Evolutionary conservation across 2,888 invertebrate species (phyloP).

Genomic region (Drosophila helvetica): DNA sequence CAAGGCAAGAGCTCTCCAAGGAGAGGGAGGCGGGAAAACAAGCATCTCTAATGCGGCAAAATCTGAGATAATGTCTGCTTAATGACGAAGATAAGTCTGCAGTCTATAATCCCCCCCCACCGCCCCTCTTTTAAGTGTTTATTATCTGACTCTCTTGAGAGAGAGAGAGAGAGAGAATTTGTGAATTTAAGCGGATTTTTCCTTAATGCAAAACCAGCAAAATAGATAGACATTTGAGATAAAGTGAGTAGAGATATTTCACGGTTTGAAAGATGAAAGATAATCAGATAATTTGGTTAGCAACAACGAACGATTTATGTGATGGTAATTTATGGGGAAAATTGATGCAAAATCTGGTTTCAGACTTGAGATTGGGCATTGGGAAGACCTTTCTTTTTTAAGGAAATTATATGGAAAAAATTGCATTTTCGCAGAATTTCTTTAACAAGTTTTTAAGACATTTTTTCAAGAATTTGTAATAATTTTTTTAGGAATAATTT

Average conservation of each 20-base stretch:
- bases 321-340: not conserved
- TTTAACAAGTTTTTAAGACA: no score
- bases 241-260: not conserved
- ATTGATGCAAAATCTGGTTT: not conserved
- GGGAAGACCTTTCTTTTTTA: not conserved
- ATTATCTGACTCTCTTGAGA: not conserved
- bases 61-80: constrained; percentile 15
- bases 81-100: constrained; percentile 20
- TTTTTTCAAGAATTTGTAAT: no score
- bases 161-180: constrained; percentile 2
- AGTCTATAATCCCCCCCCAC: not conserved
- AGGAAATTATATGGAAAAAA: not conserved
- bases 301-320: not conserved
- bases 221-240: not conserved
- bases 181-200: constrained; percentile 11
- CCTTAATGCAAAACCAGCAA: not conserved
- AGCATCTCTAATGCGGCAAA: not conserved
- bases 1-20: no score
- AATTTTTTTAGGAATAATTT: no score
- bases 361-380: not conserved
- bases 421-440: no score
- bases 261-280: not conserved
- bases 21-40: no score
- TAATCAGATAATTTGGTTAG: not conserved
- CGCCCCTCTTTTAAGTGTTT: not conserved